Evolutionary conservation across 2,888 invertebrate genomes (phyloP).

Genomic region (Pelosia muscerda): DNA sequence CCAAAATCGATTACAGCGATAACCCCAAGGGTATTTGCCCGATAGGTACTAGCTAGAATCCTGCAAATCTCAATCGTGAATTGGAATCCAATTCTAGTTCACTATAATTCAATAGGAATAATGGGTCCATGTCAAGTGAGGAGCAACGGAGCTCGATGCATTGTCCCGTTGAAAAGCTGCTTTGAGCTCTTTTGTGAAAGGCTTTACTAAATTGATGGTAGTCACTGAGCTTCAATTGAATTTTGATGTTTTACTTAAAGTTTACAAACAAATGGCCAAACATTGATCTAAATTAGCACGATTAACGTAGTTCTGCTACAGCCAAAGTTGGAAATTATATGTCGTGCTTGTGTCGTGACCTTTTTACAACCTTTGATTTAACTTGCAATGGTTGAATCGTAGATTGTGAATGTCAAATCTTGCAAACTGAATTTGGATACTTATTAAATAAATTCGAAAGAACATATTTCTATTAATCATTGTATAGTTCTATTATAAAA

Average conservation of each 20-base stretch:
- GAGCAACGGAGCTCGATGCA: conserved; percentile 31
- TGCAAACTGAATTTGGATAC: too few relatives aligned
- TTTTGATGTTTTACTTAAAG: conserved; percentile 18
- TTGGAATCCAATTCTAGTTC: conserved; percentile 43
- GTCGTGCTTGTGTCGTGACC: too few relatives aligned
- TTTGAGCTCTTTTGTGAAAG: conserved; percentile 22
- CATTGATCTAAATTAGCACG: neutral
- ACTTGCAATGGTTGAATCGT: too few relatives aligned
- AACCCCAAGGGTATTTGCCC: conserved; percentile 53
- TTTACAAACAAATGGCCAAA: neutral
- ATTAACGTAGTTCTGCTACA: neutral
- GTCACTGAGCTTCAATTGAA: conserved; percentile 15
- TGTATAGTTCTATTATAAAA: too few relatives aligned
- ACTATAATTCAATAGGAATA: conserved; percentile 49
- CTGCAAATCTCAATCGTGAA: conserved; percentile 38
- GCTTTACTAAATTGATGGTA: conserved; percentile 20
- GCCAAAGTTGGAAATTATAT: too few relatives aligned
- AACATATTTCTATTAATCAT: too few relatives aligned
- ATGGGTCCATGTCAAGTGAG: conserved; percentile 35
- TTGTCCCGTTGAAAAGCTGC: conserved; percentile 41
- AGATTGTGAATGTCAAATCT: too few relatives aligned
- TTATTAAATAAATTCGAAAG: too few relatives aligned
- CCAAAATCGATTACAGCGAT: conserved; percentile 62
- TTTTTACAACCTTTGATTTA: too few relatives aligned
- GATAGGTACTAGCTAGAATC: conserved; percentile 28